phyloP scores from a whole-genome alignment of 2,888 invertebrate genomes.

The Julus scandinavius region DNA sequence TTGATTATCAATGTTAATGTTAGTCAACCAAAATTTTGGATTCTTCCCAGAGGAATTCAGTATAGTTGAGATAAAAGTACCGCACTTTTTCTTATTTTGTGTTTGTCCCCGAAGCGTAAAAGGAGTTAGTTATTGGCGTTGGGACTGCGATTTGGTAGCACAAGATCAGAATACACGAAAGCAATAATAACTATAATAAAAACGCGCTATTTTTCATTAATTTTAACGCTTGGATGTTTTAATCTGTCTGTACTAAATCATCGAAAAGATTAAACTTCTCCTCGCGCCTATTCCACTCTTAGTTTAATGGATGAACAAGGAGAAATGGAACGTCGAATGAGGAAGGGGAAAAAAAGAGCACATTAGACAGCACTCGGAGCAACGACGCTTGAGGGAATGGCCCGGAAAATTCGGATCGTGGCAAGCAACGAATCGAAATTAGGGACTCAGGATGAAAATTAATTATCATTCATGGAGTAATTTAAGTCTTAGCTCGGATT shows the following conservation, averaged over 20 bases:
- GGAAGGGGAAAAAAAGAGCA: background rate
- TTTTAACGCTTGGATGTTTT: conserved; percentile 24
- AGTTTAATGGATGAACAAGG: background rate
- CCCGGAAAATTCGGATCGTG: background rate
- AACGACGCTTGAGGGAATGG: conserved; percentile 24
- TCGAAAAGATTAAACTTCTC: background rate
- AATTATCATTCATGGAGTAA: background rate
- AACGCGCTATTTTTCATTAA: conserved; percentile 28
- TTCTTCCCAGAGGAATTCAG: conserved; percentile 2
- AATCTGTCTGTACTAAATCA: background rate
- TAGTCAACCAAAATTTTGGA: background rate
- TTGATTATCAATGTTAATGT: background rate
- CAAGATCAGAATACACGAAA: background rate
- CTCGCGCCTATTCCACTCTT: background rate
- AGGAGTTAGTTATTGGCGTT: background rate
- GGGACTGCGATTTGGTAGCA: background rate
- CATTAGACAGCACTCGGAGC: background rate
- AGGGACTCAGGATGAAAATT: conserved; percentile 7
- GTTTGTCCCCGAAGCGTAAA: background rate
- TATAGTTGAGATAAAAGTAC: background rate
- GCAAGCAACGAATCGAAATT: background rate
- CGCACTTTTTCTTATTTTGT: background rate
- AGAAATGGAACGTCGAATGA: background rate
- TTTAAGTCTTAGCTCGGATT: conserved; percentile 34
- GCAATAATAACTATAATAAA: background rate